A percentile compares a stretch with the other conserved stretches of the same genome.
Evolutionary conservation across 1,140 invertebrate genomes (phyloP).

Genomic region (Lerema accius): DNA sequence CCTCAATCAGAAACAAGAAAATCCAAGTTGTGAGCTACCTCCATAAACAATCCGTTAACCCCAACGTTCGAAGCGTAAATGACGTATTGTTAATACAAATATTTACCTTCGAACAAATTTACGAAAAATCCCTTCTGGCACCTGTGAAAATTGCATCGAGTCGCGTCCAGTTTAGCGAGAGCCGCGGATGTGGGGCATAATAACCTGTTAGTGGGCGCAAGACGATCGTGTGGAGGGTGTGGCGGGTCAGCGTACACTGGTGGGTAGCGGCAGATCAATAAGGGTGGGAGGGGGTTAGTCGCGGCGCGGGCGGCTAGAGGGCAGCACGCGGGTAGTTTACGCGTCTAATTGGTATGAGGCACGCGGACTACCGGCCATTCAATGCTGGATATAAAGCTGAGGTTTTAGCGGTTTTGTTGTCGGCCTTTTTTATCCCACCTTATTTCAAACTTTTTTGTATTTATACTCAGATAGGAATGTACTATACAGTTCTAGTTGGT

Average conservation of each 20-base stretch:
- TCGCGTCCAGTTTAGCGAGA: background rate
- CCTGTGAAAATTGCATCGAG: constrained; percentile 22
- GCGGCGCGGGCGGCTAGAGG: constrained; percentile 30
- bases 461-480: too few species aligned
- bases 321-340: constrained; percentile 19
- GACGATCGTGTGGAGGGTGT: constrained; percentile 5
- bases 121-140: constrained; percentile 16
- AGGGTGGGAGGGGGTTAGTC: constrained; percentile 43
- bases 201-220: constrained; percentile 6
- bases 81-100: constrained; percentile 31
- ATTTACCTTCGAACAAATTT: constrained; percentile 26
- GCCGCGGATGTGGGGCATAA: background rate
- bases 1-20: background rate
- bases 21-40: constrained; percentile 2
- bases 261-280: constrained; percentile 47
- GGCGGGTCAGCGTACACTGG: constrained; percentile 40
- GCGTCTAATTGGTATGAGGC: constrained; percentile 11
- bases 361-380: constrained; percentile 9
- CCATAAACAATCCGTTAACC: constrained; percentile 13
- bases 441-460: background rate
- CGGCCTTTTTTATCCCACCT: background rate
- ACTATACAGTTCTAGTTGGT: too few species aligned
- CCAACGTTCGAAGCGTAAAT: constrained; percentile 8
- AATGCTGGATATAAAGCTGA: background rate
- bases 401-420: background rate